Base-by-base conservation (phyloP, 2,113 vertebrate species). In the Oreochromis niloticus region DNA sequence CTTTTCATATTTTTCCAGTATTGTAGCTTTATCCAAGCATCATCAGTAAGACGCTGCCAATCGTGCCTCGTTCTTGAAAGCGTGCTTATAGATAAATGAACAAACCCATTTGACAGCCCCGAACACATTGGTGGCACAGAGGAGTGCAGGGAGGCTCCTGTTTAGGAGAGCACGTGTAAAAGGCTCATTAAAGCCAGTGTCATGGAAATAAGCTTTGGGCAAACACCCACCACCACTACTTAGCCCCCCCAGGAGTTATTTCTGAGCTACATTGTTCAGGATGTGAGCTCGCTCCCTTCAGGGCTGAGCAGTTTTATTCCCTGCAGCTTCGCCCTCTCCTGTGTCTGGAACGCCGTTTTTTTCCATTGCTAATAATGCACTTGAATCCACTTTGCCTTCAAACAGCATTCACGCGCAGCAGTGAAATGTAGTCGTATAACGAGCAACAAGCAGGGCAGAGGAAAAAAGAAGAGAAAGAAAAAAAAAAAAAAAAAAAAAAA, bases 281-380 rank as follows among this genome's bases (percentile, higher is more conserved):
- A 82, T 11, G 41, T 6, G n/a, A 59, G 80, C 32, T 39, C 3
- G 4, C 17, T 19, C 11, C 54, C 85, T 39, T 63, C 14, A 19
- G 81, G 80, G 34, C 41, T 63, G n/a, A 39, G 34, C 22, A 22
- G 24, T 52, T 46, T 68, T 7, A 6, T 30, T 68, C 88, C 90
- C 92, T 87, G 89, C 73, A 85, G 91, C 89, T 27, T 71, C 1
- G 50, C 81, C 79, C 81, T 71, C 32, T 27, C 43, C 81, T 34
- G 39, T 5, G 54, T 56, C 66, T 81, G 81, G 79, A 85, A 30
- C 8, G 2, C 2, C 4, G 2, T 30, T 66, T 78, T 78, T 81
- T 83, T 79, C 91, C 90, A 71, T 88, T 78, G 78, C 75, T 7
- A 91, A 89, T 88, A 89, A 91, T 87, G 79, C 79, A 81, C 79